Evolutionary conservation across 92 coral and sea anemone species (phyloP), one percentile per base, ranked within the genome.

Genomic region (Isaurus tuberculatus): DNA sequence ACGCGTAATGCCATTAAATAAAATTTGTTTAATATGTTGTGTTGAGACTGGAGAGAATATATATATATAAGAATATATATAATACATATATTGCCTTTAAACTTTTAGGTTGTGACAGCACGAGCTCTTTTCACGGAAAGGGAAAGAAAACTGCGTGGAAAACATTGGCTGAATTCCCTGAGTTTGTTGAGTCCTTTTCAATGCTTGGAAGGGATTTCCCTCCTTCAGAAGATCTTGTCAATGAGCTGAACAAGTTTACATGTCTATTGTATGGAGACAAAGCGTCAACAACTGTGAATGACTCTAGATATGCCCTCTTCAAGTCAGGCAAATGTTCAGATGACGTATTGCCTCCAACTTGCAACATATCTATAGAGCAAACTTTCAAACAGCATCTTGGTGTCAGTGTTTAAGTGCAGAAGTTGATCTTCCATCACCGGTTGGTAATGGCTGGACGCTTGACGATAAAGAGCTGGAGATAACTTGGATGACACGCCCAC

Each of bases 311-410:
- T 27, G 60, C 51, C 36, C 77, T 85, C 17, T 85, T 85, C 25
- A 85, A 77, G 27, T 17, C 85, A 22, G 89, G 89, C 17, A 85
- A 85, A 43, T 85, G 51, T 55, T 85, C 85, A 9, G 86, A 79
- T 17, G 89, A 85, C 17, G 86, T 67, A 30, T 51, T 79, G 26
- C 89, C 89, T 60, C 85, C 89, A 65, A 78, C 46, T 25, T 4
- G 19, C 40, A 78, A 66, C 85, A 78, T 40, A 78, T 85, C 57
- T 16, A 46, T 19, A 43, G 89, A 55, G 65, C 89, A 2, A 85
- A 85, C 27, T 79, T 10, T 28, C 89, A 85, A 51, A 27, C 90
- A 44, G 86, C 80, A 30, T 19, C 36, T 22, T 86, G 86, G 90
- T 30, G 67, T 86, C 69, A 55, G 37, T 86, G 55, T 42, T 67